Evolutionary conservation across 2,888 invertebrate genomes (phyloP).

Genomic region (Carcina quercana): DNA sequence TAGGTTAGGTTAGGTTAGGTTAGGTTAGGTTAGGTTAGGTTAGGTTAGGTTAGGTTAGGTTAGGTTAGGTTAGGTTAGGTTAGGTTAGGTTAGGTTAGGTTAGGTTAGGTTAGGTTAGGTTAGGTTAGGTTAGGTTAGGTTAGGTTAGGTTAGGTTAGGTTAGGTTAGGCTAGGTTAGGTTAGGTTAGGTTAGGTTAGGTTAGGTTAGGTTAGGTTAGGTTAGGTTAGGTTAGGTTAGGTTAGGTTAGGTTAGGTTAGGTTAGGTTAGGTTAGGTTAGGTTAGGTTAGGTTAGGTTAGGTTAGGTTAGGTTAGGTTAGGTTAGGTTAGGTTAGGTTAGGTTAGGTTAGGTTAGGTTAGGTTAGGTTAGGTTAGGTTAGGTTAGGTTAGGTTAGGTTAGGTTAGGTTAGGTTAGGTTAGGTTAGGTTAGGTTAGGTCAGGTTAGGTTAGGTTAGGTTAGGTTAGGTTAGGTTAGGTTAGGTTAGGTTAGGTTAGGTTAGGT

Average conservation of each 20-base stretch:
- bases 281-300: constrained; percentile 7
- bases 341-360: not conserved
- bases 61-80: constrained; percentile 12
- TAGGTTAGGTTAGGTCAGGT: not conserved
- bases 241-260: constrained; percentile 7
- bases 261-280: constrained; percentile 4
- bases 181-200: constrained; percentile 2
- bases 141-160: constrained; percentile 8
- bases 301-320: constrained; percentile 9
- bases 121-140: constrained; percentile 15
- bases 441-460: constrained; percentile 1
- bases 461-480: constrained; percentile 2
- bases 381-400: not conserved
- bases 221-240: constrained; percentile 5
- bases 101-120: constrained; percentile 15
- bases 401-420: not conserved
- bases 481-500: constrained; percentile 5
- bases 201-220: constrained; percentile 2
- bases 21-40: constrained; percentile 10
- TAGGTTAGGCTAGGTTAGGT: constrained; percentile 3
- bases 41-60: constrained; percentile 11
- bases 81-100: constrained; percentile 17
- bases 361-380: not conserved
- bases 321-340: constrained; percentile 1
- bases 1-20: constrained; percentile 6